Conservation (phyloP, 2,797 vertebrate species). For the Hylomyscus alleni region DNA sequence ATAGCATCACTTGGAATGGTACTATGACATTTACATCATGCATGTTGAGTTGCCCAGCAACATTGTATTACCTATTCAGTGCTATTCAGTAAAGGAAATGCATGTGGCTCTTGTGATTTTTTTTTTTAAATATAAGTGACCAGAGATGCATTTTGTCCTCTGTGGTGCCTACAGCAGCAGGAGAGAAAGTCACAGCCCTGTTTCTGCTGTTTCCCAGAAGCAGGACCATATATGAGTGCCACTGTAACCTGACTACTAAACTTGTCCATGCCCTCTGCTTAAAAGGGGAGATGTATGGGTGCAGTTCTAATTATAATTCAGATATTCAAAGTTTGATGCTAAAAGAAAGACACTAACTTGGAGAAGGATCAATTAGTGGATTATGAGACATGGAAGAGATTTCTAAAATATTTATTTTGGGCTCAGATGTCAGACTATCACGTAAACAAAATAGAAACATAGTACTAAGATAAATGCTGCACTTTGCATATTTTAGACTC, state of each 20-base stretch:
- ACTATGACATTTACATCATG: background rate
- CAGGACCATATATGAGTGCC: rapidly evolving
- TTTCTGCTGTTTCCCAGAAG: too few species aligned
- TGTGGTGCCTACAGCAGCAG: background rate
- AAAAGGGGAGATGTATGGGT: background rate
- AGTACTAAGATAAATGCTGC: constrained; percentile 56
- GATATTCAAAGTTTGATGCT: constrained; percentile 52
- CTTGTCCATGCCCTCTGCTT: background rate
- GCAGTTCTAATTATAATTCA: constrained; percentile 15
- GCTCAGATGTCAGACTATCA: constrained; percentile 44
- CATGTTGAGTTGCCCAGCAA: background rate
- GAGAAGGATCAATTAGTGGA: constrained; percentile 40
- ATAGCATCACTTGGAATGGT: constrained; percentile 23
- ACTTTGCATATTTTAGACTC: constrained; percentile 58
- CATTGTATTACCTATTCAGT: background rate
- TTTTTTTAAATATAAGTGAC: background rate
- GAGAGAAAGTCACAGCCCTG: background rate
- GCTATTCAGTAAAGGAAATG: background rate
- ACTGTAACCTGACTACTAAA: background rate
- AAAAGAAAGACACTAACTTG: background rate
- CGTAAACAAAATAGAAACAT: constrained; percentile 69
- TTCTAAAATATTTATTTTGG: constrained; percentile 73
- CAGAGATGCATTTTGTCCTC: background rate
- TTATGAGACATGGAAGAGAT: constrained; percentile 53
- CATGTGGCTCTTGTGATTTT: background rate